Evolutionary conservation across 1,140 invertebrate species (phyloP).

Genomic region (Papilio glaucus): DNA sequence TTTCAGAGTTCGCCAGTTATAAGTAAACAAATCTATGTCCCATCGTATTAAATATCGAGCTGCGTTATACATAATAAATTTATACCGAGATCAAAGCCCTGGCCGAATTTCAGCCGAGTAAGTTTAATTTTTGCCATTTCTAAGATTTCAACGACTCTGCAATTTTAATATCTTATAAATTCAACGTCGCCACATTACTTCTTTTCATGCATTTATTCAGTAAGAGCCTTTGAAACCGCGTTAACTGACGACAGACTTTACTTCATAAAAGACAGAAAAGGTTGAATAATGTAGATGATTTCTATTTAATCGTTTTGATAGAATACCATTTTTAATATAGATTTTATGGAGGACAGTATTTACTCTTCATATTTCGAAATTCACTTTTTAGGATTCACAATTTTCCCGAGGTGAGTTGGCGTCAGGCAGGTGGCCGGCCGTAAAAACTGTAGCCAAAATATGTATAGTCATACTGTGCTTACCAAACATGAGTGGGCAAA

Average conservation of each 20-base stretch:
- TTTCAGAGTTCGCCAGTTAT: no score
- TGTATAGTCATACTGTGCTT: no score
- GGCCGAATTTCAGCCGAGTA: background rate
- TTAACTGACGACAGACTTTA: conserved; percentile 16
- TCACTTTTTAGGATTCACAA: no score
- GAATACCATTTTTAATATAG: background rate
- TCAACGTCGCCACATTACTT: conserved; percentile 24
- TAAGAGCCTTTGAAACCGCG: conserved; percentile 14
- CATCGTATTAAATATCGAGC: background rate
- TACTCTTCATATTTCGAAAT: no score
- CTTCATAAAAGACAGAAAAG: conserved; percentile 26
- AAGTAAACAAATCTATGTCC: background rate
- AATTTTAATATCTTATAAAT: conserved; percentile 33
- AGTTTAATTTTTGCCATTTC: conserved; percentile 18
- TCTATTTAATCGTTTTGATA: background rate
- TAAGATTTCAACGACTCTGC: conserved; percentile 21
- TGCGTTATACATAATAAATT: background rate
- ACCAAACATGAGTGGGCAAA: no score
- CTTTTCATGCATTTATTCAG: conserved; percentile 32
- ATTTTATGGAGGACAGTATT: no score
- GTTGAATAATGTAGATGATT: conserved; percentile 7
- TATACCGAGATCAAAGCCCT: background rate
- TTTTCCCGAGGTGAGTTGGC: no score
- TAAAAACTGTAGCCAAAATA: no score
- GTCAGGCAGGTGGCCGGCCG: no score